Percentiles rank a stretch among this genome's conserved stretches.
These are phyloP conservation scores for Lepidurus packardi DNA, from an alignment of 1,140 invertebrate genomes.

Conservation along the genomic window DNA sequence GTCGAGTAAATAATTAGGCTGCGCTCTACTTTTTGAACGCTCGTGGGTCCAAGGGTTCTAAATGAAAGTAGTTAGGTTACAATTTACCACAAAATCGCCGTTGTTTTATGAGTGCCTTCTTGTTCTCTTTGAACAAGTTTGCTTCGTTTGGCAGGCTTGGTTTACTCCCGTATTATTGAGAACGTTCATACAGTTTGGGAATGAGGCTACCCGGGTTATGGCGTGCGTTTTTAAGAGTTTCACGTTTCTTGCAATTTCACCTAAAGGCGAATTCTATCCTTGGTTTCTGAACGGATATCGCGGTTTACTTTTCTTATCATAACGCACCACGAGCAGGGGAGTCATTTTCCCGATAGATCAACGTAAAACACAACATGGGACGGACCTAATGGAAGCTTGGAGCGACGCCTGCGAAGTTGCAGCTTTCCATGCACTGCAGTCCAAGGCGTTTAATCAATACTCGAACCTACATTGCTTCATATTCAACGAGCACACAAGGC, in stretches of 20 bases:
- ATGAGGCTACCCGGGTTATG: not conserved
- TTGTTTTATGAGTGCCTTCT: no score
- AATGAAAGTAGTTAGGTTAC: no score
- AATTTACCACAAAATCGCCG: no score
- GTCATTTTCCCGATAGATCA: not conserved
- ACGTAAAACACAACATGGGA: not conserved
- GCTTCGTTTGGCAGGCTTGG: no score
- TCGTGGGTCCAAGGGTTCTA: no score
- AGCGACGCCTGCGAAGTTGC: slow-evolving; percentile 16
- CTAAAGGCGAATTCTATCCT: not conserved
- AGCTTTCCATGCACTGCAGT: not conserved
- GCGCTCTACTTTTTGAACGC: no score
- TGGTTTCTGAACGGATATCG: not conserved
- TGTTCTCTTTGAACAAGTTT: no score
- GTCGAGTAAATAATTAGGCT: no score
- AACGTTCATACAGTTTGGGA: not conserved
- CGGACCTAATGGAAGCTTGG: not conserved
- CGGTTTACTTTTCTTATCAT: slow-evolving; percentile 11
- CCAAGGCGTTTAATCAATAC: slow-evolving; percentile 3
- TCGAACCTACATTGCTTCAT: slow-evolving; percentile 12
- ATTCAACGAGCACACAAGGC: not conserved
- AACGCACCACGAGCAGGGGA: not conserved
- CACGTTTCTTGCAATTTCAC: not conserved
- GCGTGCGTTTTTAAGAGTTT: not conserved
- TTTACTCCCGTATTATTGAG: no score